Conservation (phyloP, 2,888 invertebrate species). For the Hirtodrosophila alboralis region DNA sequence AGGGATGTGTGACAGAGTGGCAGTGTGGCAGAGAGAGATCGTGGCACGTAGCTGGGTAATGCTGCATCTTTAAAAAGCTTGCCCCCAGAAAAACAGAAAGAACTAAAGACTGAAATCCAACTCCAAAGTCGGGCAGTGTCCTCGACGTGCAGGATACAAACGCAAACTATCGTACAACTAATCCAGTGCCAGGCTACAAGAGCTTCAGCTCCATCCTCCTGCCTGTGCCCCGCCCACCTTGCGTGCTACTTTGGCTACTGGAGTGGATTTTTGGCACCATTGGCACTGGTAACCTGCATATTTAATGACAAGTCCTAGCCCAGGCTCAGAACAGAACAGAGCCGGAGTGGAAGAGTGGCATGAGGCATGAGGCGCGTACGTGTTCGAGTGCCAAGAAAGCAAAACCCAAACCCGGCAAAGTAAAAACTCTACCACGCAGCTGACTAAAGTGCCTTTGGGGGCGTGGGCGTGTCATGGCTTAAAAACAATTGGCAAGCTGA, state of each 20-base stretch:
- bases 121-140: conserved; percentile 27
- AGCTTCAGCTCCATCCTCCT: conserved; percentile 14
- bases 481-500: conserved; percentile 59
- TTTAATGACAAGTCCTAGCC: conserved; percentile 72
- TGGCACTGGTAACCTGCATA: conserved; percentile 81
- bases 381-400: conserved; percentile 74
- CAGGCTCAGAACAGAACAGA: too few species aligned
- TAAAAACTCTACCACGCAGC: conserved; percentile 36
- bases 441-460: conserved; percentile 23
- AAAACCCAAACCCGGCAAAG: conserved; percentile 17
- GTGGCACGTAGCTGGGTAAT: conserved; percentile 70
- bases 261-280: conserved; percentile 74
- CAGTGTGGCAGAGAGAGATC: conserved; percentile 38
- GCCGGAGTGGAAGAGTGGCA: not conserved
- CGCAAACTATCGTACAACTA: conserved; percentile 66
- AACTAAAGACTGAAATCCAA: conserved; percentile 31
- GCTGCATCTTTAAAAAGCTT: conserved; percentile 72
- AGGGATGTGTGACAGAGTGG: conserved; percentile 1
- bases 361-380: conserved; percentile 47
- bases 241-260: conserved; percentile 46
- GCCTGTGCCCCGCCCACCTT: conserved; percentile 21
- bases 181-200: conserved; percentile 60
- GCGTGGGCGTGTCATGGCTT: conserved; percentile 28
- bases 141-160: conserved; percentile 45
- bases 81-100: conserved; percentile 10